A percentile compares a stretch with the other conserved stretches of the same genome.
Conservation (phyloP, 2,888 invertebrate genomes). For the Cactoblastis cactorum region DNA sequence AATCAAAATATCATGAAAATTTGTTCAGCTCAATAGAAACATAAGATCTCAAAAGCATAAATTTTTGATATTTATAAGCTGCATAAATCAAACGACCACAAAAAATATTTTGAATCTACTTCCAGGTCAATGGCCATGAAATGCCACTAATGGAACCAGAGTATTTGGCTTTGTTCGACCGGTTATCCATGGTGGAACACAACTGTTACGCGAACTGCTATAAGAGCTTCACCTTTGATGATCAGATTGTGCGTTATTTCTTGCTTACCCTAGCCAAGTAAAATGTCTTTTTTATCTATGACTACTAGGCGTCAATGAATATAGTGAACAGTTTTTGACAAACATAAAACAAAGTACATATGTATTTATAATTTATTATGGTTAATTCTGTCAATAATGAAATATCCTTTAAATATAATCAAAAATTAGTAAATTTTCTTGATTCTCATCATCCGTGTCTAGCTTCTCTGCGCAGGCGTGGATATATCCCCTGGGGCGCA, state of each 20-base stretch:
- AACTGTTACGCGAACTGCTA: slow-evolving; percentile 88
- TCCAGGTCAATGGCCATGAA: slow-evolving; percentile 88
- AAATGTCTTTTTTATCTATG: too few species aligned
- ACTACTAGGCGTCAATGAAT: too few species aligned
- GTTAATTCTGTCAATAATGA: neutral
- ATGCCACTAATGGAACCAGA: slow-evolving; percentile 86
- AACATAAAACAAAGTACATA: too few species aligned
- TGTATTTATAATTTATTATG: too few species aligned
- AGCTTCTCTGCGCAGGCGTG: slow-evolving; percentile 80
- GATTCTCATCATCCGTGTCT: too few species aligned
- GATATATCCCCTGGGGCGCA: slow-evolving; percentile 82
- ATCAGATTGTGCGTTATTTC: slow-evolving; percentile 63
- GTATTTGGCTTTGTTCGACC: slow-evolving; percentile 85
- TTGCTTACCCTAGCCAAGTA: too few species aligned
- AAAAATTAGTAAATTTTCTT: neutral
- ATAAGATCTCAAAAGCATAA: too few species aligned
- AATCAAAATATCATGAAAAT: slow-evolving; percentile 14
- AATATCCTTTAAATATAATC: neutral
- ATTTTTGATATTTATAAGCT: too few species aligned
- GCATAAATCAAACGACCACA: too few species aligned
- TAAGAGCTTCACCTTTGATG: slow-evolving; percentile 86
- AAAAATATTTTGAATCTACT: too few species aligned
- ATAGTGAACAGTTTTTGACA: too few species aligned
- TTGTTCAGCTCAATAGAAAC: too few species aligned
- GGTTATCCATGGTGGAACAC: slow-evolving; percentile 89